These are phyloP conservation scores for Fulica atra DNA, from an alignment of 2,113 vertebrate genomes.

Conservation along the genomic window DNA sequence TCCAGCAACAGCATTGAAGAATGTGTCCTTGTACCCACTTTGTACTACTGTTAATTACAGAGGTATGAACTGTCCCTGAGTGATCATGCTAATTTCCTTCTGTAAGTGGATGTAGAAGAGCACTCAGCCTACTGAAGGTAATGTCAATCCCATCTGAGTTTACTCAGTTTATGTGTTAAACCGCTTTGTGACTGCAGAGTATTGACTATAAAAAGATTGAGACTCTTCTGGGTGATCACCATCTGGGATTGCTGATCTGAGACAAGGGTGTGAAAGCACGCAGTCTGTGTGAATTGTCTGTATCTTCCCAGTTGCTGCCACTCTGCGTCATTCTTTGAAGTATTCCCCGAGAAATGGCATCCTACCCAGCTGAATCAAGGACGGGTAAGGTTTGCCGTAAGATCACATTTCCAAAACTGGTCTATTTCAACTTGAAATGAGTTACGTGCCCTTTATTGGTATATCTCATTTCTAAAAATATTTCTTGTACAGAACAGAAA, in stretches of 20 bases:
- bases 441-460: not conserved
- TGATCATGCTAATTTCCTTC: not conserved
- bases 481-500: constrained; percentile 31
- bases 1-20: not conserved
- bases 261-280: constrained; percentile 29
- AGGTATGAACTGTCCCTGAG: not conserved
- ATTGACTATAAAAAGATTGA: constrained; percentile 27
- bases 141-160: constrained; percentile 19
- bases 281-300: constrained; percentile 50
- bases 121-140: not conserved
- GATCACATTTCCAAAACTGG: constrained; percentile 36
- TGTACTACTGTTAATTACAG: not conserved
- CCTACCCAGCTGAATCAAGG: constrained; percentile 43
- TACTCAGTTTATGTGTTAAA: constrained; percentile 2
- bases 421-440: constrained; percentile 52
- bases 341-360: constrained; percentile 46
- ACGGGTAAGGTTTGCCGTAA: constrained; percentile 31
- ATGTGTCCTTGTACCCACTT: not conserved
- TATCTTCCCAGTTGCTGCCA: constrained; percentile 49
- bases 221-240: constrained; percentile 19
- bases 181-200: constrained; percentile 8
- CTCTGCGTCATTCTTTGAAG: constrained; percentile 66
- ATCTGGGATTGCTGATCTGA: constrained; percentile 26
- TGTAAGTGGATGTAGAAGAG: not conserved
- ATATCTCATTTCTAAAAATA: not conserved